These are phyloP conservation scores for Apamea monoglypha DNA, from an alignment of 2,888 invertebrate genomes.

Conservation along the genomic window DNA sequence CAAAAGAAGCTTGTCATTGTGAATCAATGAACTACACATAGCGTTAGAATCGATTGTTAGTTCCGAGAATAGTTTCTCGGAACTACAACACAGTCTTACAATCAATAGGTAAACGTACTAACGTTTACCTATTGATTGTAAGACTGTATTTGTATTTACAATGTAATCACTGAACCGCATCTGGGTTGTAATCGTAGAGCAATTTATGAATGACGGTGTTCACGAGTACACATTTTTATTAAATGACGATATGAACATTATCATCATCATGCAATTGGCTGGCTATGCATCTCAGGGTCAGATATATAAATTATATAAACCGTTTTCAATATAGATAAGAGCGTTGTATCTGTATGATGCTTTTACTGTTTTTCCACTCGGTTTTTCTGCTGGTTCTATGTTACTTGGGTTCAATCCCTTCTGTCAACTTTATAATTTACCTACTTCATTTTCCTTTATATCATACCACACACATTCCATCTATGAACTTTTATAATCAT, in stretches of 20 bases:
- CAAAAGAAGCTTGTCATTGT: background rate
- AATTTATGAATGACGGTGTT: constrained; percentile 42
- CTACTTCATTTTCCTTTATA: too few species aligned
- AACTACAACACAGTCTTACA: too few species aligned
- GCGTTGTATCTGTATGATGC: background rate
- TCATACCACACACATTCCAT: too few species aligned
- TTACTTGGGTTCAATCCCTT: too few species aligned
- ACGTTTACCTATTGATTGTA: constrained; percentile 6
- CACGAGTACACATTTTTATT: constrained; percentile 19
- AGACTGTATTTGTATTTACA: constrained; percentile 20
- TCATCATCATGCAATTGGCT: background rate
- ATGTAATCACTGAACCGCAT: constrained; percentile 3
- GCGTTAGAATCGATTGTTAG: constrained; percentile 12
- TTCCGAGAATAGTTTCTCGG: too few species aligned
- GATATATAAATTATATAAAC: background rate
- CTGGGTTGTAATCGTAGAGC: constrained; percentile 9
- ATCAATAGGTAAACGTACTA: too few species aligned
- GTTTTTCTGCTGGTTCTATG: too few species aligned
- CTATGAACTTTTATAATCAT: too few species aligned
- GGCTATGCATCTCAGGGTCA: constrained; percentile 19
- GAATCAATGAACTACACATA: constrained; percentile 16
- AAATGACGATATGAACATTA: constrained; percentile 6
- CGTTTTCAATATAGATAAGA: background rate
- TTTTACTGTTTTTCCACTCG: background rate
- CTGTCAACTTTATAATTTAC: too few species aligned